Base-by-base conservation (phyloP, 2,113 vertebrate genomes). In the Apteryx mantelli region DNA sequence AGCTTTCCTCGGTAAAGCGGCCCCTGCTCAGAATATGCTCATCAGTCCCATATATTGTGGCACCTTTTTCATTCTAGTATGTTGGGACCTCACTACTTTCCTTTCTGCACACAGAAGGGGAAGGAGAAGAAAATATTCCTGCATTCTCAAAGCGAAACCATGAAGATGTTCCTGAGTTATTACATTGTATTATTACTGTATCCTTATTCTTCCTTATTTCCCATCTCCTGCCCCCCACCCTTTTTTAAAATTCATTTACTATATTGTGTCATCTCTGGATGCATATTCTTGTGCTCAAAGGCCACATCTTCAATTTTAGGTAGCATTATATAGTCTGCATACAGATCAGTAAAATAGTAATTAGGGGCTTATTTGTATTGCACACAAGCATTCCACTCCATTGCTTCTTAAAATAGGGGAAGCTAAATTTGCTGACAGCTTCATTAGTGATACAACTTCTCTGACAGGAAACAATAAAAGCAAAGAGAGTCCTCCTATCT, bases 391-490 rank as follows among this genome's bases (percentile, higher is more conserved):
- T 63, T 85, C 34, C 69, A 60, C 78, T 89, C 17, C 65, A 75
- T 42, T 80, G 32, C 58, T 84, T 53, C 50, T 78, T 93, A 82
- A 77, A 87, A 77, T 46, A 80, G 85, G 26, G 20, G 40, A 94
- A 88, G 46, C 13, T 70, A 94, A 63, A 92, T 65, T 93, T 92
- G 63, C 66, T 82, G 78, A 89, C 86, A 82, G 60, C 21, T 53
- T 93, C 66, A 68, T 77, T 80, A 82, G 63, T 38, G 30, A 61
- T 56, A 91, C 38, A 79, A 48, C 13, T 88, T 42, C 86, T 85
- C 78, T 46, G 53, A 87, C 53, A 89, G 66, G 78, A 92, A 95
- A 89, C 48, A 94, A 95, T 76, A 89, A 75, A 86, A 94, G 53
- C 34, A 44, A 90, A 85, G 17, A 58, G 80, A 70, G 40, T 40